Percentiles rank a stretch among this genome's conserved stretches.
These are phyloP conservation scores for Syngnathoides biaculeatus DNA, from an alignment of 2,113 vertebrate species.

Conservation along the genomic window DNA sequence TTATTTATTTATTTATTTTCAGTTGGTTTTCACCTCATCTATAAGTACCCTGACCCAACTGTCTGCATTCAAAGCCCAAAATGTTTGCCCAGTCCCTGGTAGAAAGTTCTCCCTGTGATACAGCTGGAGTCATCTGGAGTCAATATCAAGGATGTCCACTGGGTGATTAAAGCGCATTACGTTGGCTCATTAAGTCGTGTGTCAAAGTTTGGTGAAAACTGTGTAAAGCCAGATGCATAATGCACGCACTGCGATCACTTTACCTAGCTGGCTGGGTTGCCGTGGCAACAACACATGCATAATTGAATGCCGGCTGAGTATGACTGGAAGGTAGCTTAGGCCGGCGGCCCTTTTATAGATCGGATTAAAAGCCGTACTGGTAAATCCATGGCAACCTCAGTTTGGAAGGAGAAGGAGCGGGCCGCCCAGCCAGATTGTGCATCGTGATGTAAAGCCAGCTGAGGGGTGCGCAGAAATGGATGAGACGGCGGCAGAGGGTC, in stretches of 20 bases:
- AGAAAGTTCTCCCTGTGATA: neutral
- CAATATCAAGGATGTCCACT: neutral
- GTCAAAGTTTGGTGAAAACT: constrained; percentile 63
- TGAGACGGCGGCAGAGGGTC: constrained; percentile 64
- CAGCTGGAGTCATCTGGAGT: neutral
- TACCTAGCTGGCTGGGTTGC: constrained; percentile 82
- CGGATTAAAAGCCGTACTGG: constrained; percentile 49
- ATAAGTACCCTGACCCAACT: neutral
- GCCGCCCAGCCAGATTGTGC: constrained; percentile 42
- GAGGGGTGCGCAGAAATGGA: constrained; percentile 61
- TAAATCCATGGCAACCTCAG: constrained; percentile 57
- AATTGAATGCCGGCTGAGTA: constrained; percentile 78
- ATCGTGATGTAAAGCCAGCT: constrained; percentile 74
- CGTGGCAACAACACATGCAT: constrained; percentile 86
- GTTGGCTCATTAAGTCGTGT: constrained; percentile 38
- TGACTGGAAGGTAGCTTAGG: constrained; percentile 69
- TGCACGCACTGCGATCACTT: constrained; percentile 81
- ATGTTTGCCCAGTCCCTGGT: neutral
- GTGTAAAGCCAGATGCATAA: constrained; percentile 78
- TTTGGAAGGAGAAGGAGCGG: constrained; percentile 52
- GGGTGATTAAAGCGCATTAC: constrained; percentile 39
- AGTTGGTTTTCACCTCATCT: neutral
- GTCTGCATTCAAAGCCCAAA: neutral
- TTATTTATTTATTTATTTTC: too few species aligned
- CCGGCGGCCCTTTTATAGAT: constrained; percentile 64